Evolutionary conservation across 1,140 invertebrate species (phyloP), one percentile per base, ranked within the genome.

Genomic region (Akabosia matsudoensis): DNA sequence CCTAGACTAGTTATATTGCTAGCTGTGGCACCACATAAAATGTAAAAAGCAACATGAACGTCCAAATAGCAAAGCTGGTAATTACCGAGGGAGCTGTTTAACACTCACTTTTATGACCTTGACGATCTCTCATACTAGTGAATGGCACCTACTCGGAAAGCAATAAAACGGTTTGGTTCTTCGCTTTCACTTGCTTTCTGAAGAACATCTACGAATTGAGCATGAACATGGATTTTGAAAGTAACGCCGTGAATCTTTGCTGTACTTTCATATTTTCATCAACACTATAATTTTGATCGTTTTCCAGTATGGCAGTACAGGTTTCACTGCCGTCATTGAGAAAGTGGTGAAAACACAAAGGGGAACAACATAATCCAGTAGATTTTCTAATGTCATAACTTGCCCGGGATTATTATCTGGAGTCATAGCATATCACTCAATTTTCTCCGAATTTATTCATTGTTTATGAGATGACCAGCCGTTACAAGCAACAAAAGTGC

Each of bases 401-500:
- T 45, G 37, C 18, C 18, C 18, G 37, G 37, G 7, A 18, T 45
- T 45, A 45, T 45, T 45, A 18, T 18, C 37, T 10, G 7, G 7
- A 45, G 37, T 45, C 37, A 45, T 45, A 7, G 37, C 37, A 45
- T 45, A 45, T 45, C 10, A 56, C 54, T 56, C 54, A 56, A 56
- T 24, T 16, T 16, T 56, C 22, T 13, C 54, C n/a, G 24, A 3
- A n/a, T 56, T 56, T 56, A 56, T 56, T 56, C 54, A 56, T 56
- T 56, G 54, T 56, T 56, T 56, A 56, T 56, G 54, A 56, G 54
- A 56, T 56, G 10, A 56, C 10, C 54, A 56, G 54, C 54, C 54
- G 54, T 56, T 56, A 56, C 54, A 56, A 56, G 54, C 54, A 10
- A 45, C 37, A 45, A 45, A 45, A 45, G 7, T 45, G 37, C 37